Conservation (phyloP, 2,888 invertebrate genomes). For the Psylliodes chrysocephalus region DNA sequence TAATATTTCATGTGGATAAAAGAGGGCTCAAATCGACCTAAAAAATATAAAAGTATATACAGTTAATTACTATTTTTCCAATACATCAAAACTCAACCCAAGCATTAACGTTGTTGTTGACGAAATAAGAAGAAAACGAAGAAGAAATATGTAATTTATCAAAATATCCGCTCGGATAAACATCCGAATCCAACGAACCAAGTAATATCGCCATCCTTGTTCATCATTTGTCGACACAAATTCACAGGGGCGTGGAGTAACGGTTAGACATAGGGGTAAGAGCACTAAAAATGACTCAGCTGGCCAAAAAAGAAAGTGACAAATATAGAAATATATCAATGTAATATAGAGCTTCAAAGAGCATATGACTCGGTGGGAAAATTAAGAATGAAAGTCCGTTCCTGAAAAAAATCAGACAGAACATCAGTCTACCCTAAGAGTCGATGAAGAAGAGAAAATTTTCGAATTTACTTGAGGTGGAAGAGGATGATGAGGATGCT, state of each 20-base stretch:
- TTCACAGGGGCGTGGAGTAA: background rate
- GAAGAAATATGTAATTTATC: slow-evolving; percentile 30
- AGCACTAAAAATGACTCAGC: too few relatives aligned
- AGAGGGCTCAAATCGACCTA: background rate
- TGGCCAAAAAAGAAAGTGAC: too few relatives aligned
- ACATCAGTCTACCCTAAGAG: too few relatives aligned
- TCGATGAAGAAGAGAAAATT: too few relatives aligned
- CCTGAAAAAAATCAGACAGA: too few relatives aligned
- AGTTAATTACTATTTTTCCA: slow-evolving; percentile 14
- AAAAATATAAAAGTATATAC: background rate
- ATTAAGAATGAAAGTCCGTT: too few relatives aligned
- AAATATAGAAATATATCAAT: too few relatives aligned
- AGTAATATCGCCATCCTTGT: slow-evolving; percentile 20
- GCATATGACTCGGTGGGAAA: too few relatives aligned
- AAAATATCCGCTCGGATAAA: slow-evolving; percentile 29
- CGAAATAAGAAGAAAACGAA: slow-evolving; percentile 19
- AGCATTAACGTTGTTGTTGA: slow-evolving; percentile 15
- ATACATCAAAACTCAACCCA: slow-evolving; percentile 21
- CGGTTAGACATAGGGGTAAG: too few relatives aligned
- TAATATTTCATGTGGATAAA: background rate
- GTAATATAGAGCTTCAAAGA: too few relatives aligned
- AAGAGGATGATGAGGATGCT: too few relatives aligned
- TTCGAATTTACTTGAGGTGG: too few relatives aligned
- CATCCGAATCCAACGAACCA: slow-evolving; percentile 30
- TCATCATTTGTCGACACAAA: slow-evolving; percentile 18